Evolutionary conservation across 1,140 invertebrate species (phyloP), one percentile per base, ranked within the genome.

Genomic region (Oscheius sp.): DNA sequence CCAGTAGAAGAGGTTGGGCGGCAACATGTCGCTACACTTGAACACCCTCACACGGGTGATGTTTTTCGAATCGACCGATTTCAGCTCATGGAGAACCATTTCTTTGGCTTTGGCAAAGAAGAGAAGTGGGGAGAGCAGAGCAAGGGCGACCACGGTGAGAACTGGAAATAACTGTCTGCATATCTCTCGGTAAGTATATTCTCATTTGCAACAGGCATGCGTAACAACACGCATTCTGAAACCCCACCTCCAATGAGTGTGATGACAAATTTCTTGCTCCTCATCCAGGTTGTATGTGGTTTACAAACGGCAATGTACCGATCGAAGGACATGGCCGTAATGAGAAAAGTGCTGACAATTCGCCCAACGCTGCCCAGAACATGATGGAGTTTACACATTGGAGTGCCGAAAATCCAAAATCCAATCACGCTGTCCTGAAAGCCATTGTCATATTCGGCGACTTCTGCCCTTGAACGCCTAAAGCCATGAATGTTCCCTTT

Each of bases 261-360:
- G 38, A 79, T 45, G 20, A 78, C 78, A 70, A 78, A 77, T 10
- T 66, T 71, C 23, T 58, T 45, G 32, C 59, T 77, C 1, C 82
- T 77, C 28, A 79, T 78, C 10, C 71, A 68, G 18, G 59, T 49
- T 29, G 82, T 77, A 49, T 87, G 79, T 4, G 86, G 86, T 63
- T 84, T 81, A 73, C 86, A 87, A 29, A 87, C 85, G 23, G 86
- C 86, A 74, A 87, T 80, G 68, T 84, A 87, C 29, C 86, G 79
- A 74, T 87, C 86, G 58, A 86, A 86, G 10, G 84, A 84, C 86
- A 87, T 87, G 18, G 86, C 86, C 0, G 86, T 86, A 13, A 87
- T 79, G 26, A 87, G 83, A 76, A 87, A 87, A 2, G 86, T 87
- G 1, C 86, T 84, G 1, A 80, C 79, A 38, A 83, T 84, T 65